phyloP scores from a whole-genome alignment of 2,888 invertebrate species.

The Tipula confusa region DNA sequence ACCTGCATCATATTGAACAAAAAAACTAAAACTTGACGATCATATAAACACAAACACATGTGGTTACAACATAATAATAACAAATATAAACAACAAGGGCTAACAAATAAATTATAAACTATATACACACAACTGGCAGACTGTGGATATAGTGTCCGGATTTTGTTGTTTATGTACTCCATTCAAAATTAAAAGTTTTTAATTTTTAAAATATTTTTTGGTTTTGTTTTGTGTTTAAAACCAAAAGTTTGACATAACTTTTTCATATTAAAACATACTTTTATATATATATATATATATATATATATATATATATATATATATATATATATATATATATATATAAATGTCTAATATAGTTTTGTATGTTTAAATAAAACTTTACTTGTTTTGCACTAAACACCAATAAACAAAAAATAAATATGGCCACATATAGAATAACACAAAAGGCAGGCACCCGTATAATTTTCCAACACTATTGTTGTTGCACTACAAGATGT shows the following conservation, averaged over 20 bases:
- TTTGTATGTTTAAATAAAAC: not conserved
- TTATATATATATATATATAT: too few relatives aligned
- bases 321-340: too few relatives aligned
- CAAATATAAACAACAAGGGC: not conserved
- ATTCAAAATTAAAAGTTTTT: not conserved
- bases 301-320: too few relatives aligned
- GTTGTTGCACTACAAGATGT: not conserved
- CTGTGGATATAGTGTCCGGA: not conserved
- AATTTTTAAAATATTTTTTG: not conserved
- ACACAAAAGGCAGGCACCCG: not conserved
- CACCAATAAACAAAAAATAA: not conserved
- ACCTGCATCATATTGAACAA: not conserved
- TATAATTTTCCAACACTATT: not conserved
- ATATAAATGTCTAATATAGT: too few relatives aligned
- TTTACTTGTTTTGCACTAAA: not conserved
- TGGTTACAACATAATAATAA: not conserved
- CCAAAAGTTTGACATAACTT: constrained; percentile 12
- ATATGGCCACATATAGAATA: not conserved
- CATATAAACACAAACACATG: not conserved
- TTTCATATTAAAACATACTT: not conserved
- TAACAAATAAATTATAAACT: constrained; percentile 12
- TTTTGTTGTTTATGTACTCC: constrained; percentile 6
- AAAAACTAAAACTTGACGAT: not conserved
- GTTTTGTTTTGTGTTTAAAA: not conserved
- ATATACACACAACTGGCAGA: not conserved